Base-by-base conservation (phyloP, 2,113 vertebrate genomes). In the Notechis scutatus region DNA sequence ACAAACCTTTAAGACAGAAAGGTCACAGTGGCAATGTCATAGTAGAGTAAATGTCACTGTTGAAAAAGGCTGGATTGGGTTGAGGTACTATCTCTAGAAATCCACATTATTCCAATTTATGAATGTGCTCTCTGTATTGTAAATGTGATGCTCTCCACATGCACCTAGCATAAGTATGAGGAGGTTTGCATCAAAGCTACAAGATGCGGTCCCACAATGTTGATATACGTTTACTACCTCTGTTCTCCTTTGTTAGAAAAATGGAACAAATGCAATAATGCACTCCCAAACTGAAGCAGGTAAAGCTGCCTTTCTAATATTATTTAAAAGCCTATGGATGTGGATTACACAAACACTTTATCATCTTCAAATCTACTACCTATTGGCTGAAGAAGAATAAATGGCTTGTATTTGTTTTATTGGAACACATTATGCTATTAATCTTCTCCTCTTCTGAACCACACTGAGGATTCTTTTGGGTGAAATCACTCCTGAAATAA, bases 391-490 rank as follows among this genome's bases (percentile, higher is more conserved):
- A 96, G 96, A 93, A 96, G 96, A 91, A 92, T 34, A 59, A 90
- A 95, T 95, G 85, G 94, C 94, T 95, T 94, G 93, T 95, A 92
- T 96, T 97, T 97, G 95, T 97, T 98, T 97, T 96, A 94, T 93
- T 96, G 95, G 96, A 97, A 96, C 97, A 97, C 94, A 96, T 98
- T 97, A 97, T 95, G 93, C 93, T 95, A 97, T 98, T 98, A 97
- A 97, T 96, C 94, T 98, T 97, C 96, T 91, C 81, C 88, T 96
- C 90, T 81, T 94, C 87, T 89, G 89, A 95, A 90, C 94, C 94
- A 95, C 0, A 15, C 93, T 92, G 89, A 97, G 94, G 94, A 87
- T 91, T 95, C 95, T 94, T 61, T 91, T 89, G 34, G 2, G 93
- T 94, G 95, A 97, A 97, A 96, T 96, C 94, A 96, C 87, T 95